Conservation (phyloP, 2,888 invertebrate genomes). For the Smittia sp. region DNA sequence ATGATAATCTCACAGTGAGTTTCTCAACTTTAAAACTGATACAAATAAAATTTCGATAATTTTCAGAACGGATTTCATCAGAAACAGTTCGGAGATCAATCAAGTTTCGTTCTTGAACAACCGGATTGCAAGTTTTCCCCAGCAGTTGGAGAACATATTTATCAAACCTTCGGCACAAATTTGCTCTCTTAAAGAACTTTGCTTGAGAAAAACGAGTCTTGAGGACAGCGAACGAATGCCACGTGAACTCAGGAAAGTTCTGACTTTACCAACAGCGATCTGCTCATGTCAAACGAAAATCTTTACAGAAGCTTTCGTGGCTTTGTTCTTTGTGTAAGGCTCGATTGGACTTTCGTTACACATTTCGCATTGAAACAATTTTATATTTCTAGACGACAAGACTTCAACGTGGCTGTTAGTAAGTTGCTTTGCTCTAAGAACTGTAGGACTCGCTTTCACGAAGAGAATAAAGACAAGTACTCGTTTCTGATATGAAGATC, state of each 20-base stretch:
- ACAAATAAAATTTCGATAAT: not conserved
- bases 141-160: not conserved
- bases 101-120: not conserved
- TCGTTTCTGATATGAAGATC: not conserved
- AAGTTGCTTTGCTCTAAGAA: constrained; percentile 27
- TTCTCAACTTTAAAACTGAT: not conserved
- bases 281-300: constrained; percentile 18
- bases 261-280: constrained; percentile 11
- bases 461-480: constrained; percentile 13
- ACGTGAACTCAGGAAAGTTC: not conserved
- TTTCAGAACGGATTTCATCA: constrained; percentile 12
- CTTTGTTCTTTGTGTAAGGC: constrained; percentile 25
- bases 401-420: not conserved
- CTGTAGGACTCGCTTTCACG: constrained; percentile 17
- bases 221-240: not conserved
- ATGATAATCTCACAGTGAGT: not conserved
- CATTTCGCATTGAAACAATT: not conserved
- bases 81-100: constrained; percentile 22
- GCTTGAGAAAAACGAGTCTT: not conserved
- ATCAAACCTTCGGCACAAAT: not conserved
- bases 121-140: constrained; percentile 1
- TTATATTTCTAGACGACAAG: not conserved
- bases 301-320: constrained; percentile 11
- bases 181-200: constrained; percentile 15
- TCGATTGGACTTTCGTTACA: not conserved